Evolutionary conservation across 1,140 invertebrate genomes (phyloP), one percentile per base, ranked within the genome.

Genomic region (Hydropsyche tenuis): DNA sequence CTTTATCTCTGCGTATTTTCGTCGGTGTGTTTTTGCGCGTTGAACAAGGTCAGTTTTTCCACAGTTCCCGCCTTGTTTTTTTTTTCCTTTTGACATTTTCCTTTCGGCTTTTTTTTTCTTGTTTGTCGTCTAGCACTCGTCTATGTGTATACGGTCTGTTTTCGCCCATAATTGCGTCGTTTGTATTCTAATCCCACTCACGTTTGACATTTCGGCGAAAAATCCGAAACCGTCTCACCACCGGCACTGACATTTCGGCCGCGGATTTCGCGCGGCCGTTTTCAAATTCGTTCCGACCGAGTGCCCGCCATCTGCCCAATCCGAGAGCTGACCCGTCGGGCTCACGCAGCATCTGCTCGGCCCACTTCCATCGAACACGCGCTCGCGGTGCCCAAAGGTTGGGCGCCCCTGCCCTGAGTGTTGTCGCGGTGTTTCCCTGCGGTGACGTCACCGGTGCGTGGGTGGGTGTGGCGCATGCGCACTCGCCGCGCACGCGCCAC

Each of bases 31-130:
- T 37, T 37, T 37, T 37, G 20, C 12, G 42, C 18, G 45, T 68
- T 68, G 65, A 43, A 68, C 65, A 68, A 68, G 65, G 65, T 68
- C 65, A 68, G 65, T 68, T 68, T 68, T 68, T 43, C 20, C 18
- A 20, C 23, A 7, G 37, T 7, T 27, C 64, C 4, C 11, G 30
- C 16, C 14, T 1, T 23, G 62, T 27, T 64, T 37, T 22, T 9
- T 63, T 42, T 64, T 64, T 64, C 4, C 12, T 27, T 64, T 30
- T 18, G 62, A 30, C 62, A 23, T 3, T 4, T 42, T 23, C 16
- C 25, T 3, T 25, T 46, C 23, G 23, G 12, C 63, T 14, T 65
- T 65, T 23, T 65, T 0, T 65, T 65, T 60, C 53, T 60, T 14
- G 45, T 16, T 48, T 3, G 4, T 48, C 12, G 16, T 48, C 45